These are phyloP conservation scores for Notiomystis cincta DNA, from an alignment of 2,113 vertebrate genomes.

Conservation along the genomic window DNA sequence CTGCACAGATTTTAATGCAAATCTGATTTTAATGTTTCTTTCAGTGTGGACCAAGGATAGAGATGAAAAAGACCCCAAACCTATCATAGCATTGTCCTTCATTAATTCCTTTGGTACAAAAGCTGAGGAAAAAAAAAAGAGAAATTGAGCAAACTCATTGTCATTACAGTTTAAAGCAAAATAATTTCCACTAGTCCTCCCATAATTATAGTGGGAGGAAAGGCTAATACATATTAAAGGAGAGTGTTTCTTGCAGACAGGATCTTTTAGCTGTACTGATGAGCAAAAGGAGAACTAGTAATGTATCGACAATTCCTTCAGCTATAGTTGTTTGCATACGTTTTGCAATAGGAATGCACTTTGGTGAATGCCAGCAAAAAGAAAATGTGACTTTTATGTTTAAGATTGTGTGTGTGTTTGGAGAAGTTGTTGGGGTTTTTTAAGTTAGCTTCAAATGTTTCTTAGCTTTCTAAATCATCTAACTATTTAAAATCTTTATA, in stretches of 20 bases:
- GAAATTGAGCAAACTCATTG: not conserved
- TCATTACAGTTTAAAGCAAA: not conserved
- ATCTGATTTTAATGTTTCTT: not conserved
- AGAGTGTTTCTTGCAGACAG: not conserved
- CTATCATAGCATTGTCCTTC: not conserved
- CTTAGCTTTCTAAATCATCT: not conserved
- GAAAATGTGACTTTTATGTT: not conserved
- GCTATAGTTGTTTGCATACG: not conserved
- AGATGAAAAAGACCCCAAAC: not conserved
- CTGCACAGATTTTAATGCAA: not conserved
- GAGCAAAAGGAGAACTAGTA: not conserved
- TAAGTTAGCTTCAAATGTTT: not conserved
- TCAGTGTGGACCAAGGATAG: not conserved
- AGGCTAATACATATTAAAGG: slow-evolving; percentile 8
- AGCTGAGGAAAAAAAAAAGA: not conserved
- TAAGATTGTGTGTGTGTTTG: not conserved
- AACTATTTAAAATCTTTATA: not conserved
- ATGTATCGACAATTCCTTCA: not conserved
- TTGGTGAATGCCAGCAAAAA: not conserved
- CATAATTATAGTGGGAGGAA: not conserved
- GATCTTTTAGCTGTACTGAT: slow-evolving; percentile 4
- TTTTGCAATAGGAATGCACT: not conserved
- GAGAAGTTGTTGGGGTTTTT: not conserved
- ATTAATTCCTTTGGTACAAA: not conserved
- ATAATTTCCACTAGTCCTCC: not conserved